A percentile compares a stretch with the other conserved stretches of the same genome.
Evolutionary conservation across 2,888 invertebrate genomes (phyloP).

Genomic region (Syrphus vitripennis): DNA sequence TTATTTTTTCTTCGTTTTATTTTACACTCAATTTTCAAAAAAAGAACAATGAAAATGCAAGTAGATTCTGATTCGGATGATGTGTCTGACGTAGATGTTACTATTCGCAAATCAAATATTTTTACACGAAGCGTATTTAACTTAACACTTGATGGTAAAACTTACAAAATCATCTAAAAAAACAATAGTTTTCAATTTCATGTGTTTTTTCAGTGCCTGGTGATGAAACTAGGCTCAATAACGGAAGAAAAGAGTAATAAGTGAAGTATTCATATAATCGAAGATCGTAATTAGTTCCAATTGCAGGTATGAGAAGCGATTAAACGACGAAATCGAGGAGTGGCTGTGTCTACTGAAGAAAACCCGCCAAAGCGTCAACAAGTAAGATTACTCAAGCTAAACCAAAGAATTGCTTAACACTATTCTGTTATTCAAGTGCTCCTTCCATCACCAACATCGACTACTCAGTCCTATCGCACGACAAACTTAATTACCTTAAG

Average conservation of each 20-base stretch:
- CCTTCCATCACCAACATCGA: slow-evolving; percentile 35
- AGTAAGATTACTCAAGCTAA: slow-evolving; percentile 14
- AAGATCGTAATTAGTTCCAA: neutral
- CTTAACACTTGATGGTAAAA: slow-evolving; percentile 73
- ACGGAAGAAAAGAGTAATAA: slow-evolving; percentile 72
- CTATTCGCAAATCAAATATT: slow-evolving; percentile 31
- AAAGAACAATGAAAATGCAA: slow-evolving; percentile 24
- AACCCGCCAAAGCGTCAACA: slow-evolving; percentile 38
- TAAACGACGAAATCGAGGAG: slow-evolving; percentile 72
- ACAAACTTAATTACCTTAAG: slow-evolving; percentile 75
- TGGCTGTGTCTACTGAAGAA: slow-evolving; percentile 73
- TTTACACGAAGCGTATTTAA: slow-evolving; percentile 73
- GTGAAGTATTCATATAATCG: accelerated
- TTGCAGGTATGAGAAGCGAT: slow-evolving; percentile 72
- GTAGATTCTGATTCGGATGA: slow-evolving; percentile 72
- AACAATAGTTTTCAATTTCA: neutral
- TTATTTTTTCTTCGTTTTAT: neutral
- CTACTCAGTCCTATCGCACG: slow-evolving; percentile 70
- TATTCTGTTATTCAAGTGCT: neutral
- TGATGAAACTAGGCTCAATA: slow-evolving; percentile 19
- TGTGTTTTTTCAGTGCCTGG: slow-evolving; percentile 31
- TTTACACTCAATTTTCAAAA: neutral
- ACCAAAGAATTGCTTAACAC: neutral
- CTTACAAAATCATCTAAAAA: neutral
- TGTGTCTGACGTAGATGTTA: slow-evolving; percentile 59